These are phyloP conservation scores for Drosophila mimica DNA, from an alignment of 2,888 invertebrate species.

Conservation along the genomic window DNA sequence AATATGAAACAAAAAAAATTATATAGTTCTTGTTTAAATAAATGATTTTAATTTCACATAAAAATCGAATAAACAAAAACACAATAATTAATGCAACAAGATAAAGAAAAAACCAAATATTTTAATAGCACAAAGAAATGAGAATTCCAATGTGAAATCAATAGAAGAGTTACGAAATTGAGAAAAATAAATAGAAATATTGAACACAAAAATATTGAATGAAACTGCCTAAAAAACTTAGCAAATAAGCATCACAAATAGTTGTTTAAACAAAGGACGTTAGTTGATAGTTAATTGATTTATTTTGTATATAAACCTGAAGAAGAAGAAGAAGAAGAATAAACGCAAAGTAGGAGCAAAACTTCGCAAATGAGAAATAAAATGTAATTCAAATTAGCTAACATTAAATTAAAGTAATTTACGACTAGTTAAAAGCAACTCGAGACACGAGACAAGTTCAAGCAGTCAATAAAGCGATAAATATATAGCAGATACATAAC, in stretches of 20 bases:
- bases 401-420: constrained; percentile 60
- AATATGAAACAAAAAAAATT: constrained; percentile 39
- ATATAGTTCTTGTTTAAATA: constrained; percentile 47
- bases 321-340: constrained; percentile 45
- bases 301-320: constrained; percentile 57
- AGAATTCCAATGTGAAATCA: constrained; percentile 39
- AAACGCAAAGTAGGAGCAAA: constrained; percentile 83
- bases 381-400: constrained; percentile 68
- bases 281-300: constrained; percentile 36
- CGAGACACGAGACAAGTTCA: constrained; percentile 59
- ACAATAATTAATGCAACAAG: constrained; percentile 27
- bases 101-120: constrained; percentile 37
- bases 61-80: constrained; percentile 30
- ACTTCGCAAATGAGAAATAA: constrained; percentile 80
- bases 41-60: constrained; percentile 66
- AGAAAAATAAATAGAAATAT: constrained; percentile 51
- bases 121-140: constrained; percentile 53
- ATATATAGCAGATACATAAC: constrained; percentile 33
- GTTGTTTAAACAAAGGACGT: constrained; percentile 40
- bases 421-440: constrained; percentile 53
- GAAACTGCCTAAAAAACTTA: constrained; percentile 81
- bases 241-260: constrained; percentile 66
- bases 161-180: constrained; percentile 44
- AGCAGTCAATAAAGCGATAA: constrained; percentile 65
- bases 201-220: constrained; percentile 74